Evolutionary conservation across 2,113 vertebrate genomes (phyloP), one percentile per base, ranked within the genome.

Genomic region (Lamprologus sp.): DNA sequence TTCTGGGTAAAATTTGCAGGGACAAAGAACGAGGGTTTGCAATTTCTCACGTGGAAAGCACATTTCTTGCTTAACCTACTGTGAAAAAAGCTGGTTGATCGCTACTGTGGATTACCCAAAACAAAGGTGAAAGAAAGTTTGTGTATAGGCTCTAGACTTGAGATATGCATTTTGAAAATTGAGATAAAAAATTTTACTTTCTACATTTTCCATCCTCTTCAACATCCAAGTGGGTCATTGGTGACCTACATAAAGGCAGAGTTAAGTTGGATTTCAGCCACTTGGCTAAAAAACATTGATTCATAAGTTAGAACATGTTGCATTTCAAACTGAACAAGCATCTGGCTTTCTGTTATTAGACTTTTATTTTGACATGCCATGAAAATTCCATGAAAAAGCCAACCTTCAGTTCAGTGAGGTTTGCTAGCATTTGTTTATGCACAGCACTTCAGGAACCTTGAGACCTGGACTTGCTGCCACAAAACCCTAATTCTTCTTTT

Each of bases 131-230:
- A 51, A 77, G 26, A 51, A 77, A 33, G 45, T 17, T 17, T 51
- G 0, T 31, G 15, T 51, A 77, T 13, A 77, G 0, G 10, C 14
- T 47, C 5, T 28, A 3, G 70, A 49, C 23, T 31, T 4, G 26
- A 49, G 42, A n/a, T 49, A 49, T 8, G 15, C 15, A 49, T 77
- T 77, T 77, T 77, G 5, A 49, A 77, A 77, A 31, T 3, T 77
- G 45, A 77, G 42, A 11, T 12, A n/a, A n/a, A 31, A 0, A 0
- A 0, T 3, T 6, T 28, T 15, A 49, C 42, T 75, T 75, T 73
- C n/a, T 4, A 17, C 13, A 73, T 17, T 75, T 26, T 75, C 1
- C 6, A 75, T 1, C 9, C 40, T 73, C 68, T 28, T 75, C 37
- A 73, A 26, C 68, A 45, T 45, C 58, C 2, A 23, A 28, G 6